phyloP scores from a whole-genome alignment of 1,140 invertebrate species.

The Euglossa dilemma region DNA sequence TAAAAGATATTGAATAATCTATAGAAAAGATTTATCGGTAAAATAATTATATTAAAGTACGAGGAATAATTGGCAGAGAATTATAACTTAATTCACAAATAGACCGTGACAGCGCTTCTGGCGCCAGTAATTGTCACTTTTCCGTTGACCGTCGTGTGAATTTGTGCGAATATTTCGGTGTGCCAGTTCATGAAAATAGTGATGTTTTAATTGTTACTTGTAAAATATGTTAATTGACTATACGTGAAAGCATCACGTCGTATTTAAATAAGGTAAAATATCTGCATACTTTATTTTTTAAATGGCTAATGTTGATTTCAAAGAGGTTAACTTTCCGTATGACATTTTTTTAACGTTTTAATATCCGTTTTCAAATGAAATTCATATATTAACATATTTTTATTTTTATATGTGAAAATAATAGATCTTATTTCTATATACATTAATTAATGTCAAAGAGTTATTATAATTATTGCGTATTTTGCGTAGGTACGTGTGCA shows the following conservation, averaged over 20 bases:
- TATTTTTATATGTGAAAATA: background rate
- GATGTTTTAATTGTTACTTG: constrained; percentile 28
- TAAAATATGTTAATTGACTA: constrained; percentile 55
- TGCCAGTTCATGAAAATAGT: constrained; percentile 1
- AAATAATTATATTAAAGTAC: background rate
- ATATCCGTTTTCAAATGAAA: background rate
- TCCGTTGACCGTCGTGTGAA: constrained; percentile 32
- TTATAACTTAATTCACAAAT: constrained; percentile 30
- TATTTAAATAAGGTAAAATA: constrained; percentile 37
- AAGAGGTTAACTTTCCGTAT: constrained; percentile 51
- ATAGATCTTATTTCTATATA: background rate
- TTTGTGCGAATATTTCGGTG: constrained; percentile 25
- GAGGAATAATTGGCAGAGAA: background rate
- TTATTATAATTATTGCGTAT: constrained; percentile 2
- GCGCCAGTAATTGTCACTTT: constrained; percentile 47
- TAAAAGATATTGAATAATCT: background rate
- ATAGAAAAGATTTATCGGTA: background rate
- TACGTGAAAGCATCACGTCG: background rate
- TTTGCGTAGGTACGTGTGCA: background rate
- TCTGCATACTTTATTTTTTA: background rate
- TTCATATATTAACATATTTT: background rate
- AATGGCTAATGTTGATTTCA: background rate
- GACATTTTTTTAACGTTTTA: constrained; percentile 23
- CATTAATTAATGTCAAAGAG: background rate
- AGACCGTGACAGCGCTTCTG: constrained; percentile 41